Base-by-base conservation (phyloP, 2,797 vertebrate species). In the Melanogrammus aeglefinus region DNA sequence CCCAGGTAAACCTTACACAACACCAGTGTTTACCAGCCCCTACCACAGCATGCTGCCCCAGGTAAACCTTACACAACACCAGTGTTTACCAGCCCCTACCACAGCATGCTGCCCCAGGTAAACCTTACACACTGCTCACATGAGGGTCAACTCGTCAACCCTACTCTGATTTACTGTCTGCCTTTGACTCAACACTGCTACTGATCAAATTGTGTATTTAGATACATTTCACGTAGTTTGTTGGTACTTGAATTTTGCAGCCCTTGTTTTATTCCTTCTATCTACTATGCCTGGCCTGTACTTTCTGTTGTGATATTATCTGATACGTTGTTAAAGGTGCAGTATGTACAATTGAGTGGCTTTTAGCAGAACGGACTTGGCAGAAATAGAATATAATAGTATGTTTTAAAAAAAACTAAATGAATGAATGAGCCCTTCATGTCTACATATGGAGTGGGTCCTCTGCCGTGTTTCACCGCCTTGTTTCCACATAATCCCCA, bases 1-100 rank as follows among this genome's bases (percentile, higher is more conserved):
- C 6, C 97, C 97, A 84, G 97, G 97, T 99, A 95, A 90, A n/a
- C n/a, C n/a, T n/a, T n/a, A n/a, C n/a, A n/a, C 93, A 98, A 96
- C 85, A 95, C 95, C 80, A 97, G 95, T 24, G 95, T 97, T 92
- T 99, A 98, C 89, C 97, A 98, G 81, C 96, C 96, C 4, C 96
- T 98, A 83, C 96, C 97, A 4, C 97, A 97, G 77, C 95, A 96
- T 6, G 95, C 96, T 51, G 96, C 97, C 6, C 97, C 97, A 84
- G 97, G 97, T 99, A 95, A 90, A n/a, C n/a, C n/a, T n/a, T n/a
- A n/a, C n/a, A n/a, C 93, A 98, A 96, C 85, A 95, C 95, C 80
- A 97, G 95, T 24, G 95, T 97, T 92, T 99, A 98, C 89, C 97
- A 98, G 81, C 96, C 96, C 4, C 96, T 98, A 83, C 96, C 97